A percentile compares a stretch with the other conserved stretches of the same genome.
phyloP scores from a whole-genome alignment of 2,888 invertebrate genomes.

The Ophion obscuratus region DNA sequence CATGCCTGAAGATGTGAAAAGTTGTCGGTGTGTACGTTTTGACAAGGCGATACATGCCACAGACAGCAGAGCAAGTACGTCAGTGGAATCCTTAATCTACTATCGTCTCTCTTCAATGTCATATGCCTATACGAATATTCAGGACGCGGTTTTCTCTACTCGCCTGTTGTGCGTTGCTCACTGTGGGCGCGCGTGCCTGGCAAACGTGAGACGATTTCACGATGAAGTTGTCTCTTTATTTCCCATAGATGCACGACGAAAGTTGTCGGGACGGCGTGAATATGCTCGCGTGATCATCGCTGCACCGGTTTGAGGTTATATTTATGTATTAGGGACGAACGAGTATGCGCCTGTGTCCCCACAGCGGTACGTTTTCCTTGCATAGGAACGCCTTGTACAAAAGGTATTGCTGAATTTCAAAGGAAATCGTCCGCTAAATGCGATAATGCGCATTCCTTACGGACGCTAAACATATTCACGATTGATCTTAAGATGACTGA shows the following conservation, averaged over 20 bases:
- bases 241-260: conserved; percentile 7
- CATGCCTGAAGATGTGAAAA: not conserved
- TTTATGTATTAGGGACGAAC: not conserved
- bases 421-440: too few relatives aligned
- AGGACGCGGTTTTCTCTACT: conserved; percentile 31
- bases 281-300: conserved; percentile 39
- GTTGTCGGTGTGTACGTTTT: conserved; percentile 5
- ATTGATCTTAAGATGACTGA: too few relatives aligned
- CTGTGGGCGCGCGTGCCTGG: conserved; percentile 74
- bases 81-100: conserved; percentile 50
- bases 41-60: not conserved
- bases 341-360: conserved; percentile 9
- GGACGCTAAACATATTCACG: too few relatives aligned
- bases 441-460: too few relatives aligned
- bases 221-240: conserved; percentile 58
- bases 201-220: conserved; percentile 74
- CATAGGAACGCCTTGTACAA: too few relatives aligned
- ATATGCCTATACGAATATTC: conserved; percentile 40
- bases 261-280: conserved; percentile 11
- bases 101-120: conserved; percentile 29
- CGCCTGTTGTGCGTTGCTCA: conserved; percentile 63
- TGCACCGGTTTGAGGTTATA: conserved; percentile 15
- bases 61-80: conserved; percentile 3
- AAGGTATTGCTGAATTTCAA: conserved; percentile 8
- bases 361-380: conserved; percentile 1